Base-by-base conservation (phyloP, 2,888 invertebrate species). In the Cremastinae sp. region DNA sequence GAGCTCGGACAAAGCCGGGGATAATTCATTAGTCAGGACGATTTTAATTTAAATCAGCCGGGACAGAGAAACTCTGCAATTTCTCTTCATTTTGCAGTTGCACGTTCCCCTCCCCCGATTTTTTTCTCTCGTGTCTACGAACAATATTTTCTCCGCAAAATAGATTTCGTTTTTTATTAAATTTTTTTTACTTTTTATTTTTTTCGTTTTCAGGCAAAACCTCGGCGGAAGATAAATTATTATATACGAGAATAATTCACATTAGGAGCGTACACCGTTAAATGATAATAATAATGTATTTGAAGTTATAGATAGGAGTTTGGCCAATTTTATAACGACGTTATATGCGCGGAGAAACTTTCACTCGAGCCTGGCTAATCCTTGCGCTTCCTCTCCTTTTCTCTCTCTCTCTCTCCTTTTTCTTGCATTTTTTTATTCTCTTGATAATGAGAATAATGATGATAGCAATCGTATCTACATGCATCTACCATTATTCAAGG, bases 21-120 rank as follows among this genome's bases (percentile, higher is more conserved):
- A 61, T 73, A 76, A 76, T 69, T 73, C 69, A 76, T 76, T 69
- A 69, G 73, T 69, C 69, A 66, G 55, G 69, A 69, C 62, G 43
- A 65, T 61, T 70, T 28, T 53, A 76, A 72, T 72, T 72, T 68
- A 68, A 70, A 73, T 53, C 39, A 61, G 64, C 35, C 41, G 35
- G 20, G 12, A 70, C 35, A 47, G 35, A 45, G 18, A 10, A 9
- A 20, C 37, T 56, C n/a, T 28, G 47, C 59, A 55, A 47, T 70
- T 53, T 39, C 35, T 28, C 28, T 28, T 28, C 28, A 2, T 28
- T 5, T 28, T 5, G n/a, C n/a, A n/a, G n/a, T n/a, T n/a, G n/a
- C n/a, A n/a, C n/a, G n/a, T n/a, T n/a, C n/a, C n/a, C n/a, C n/a
- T n/a, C n/a, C n/a, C n/a, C n/a, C n/a, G n/a, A n/a, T 28, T 5